Evolutionary conservation across 1,140 invertebrate genomes (phyloP).

Genomic region (Conus betulinus): DNA sequence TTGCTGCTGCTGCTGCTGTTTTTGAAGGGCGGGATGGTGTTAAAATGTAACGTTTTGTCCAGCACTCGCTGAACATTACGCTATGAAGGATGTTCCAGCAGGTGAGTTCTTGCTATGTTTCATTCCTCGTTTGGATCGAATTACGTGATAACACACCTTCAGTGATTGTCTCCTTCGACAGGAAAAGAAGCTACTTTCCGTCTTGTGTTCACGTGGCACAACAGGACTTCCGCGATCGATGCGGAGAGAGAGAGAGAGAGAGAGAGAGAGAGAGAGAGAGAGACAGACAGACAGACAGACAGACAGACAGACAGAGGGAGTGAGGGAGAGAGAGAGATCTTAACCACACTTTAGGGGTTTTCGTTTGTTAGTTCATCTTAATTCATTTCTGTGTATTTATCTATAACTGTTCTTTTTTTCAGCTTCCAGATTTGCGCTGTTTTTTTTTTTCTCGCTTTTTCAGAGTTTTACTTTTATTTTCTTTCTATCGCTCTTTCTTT

Average conservation of each 20-base stretch:
- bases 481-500: no score
- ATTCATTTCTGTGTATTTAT: no score
- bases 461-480: no score
- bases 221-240: neutral
- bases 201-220: neutral
- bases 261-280: neutral
- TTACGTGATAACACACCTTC: neutral
- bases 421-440: no score
- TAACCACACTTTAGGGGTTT: no score
- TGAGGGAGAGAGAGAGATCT: no score
- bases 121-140: neutral
- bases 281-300: neutral
- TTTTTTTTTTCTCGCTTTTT: no score
- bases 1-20: no score
- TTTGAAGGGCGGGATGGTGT: neutral
- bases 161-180: neutral
- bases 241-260: neutral
- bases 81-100: neutral
- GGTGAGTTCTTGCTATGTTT: neutral
- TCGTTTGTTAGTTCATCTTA: no score
- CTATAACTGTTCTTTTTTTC: no score
- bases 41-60: neutral
- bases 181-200: neutral
- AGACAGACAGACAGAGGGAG: neutral
- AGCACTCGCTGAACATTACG: neutral